Percentiles rank a stretch among this genome's conserved stretches.
Conservation (phyloP, 2,888 invertebrate species). For the Campoletis raptor region DNA sequence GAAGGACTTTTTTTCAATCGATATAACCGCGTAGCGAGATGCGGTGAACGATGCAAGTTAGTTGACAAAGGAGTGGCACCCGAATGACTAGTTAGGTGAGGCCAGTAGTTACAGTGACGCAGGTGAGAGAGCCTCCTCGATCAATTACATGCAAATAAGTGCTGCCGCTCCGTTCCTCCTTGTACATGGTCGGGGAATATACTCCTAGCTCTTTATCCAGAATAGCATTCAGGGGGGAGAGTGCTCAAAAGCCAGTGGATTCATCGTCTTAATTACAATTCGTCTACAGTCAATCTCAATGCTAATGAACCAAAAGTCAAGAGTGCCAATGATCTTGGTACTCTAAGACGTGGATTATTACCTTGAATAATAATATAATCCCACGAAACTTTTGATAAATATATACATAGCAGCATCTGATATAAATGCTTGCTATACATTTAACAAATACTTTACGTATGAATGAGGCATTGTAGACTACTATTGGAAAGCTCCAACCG, state of each 20-base stretch:
- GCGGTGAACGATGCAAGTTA: constrained; percentile 49
- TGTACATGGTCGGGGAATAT: constrained; percentile 50
- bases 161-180: constrained; percentile 66
- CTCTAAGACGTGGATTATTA: constrained; percentile 32
- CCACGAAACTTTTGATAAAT: not conserved
- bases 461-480: constrained; percentile 34
- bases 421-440: constrained; percentile 3
- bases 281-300: constrained; percentile 85
- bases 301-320: constrained; percentile 81
- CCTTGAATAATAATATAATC: not conserved
- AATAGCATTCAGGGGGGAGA: constrained; percentile 40
- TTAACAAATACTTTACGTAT: constrained; percentile 14
- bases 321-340: constrained; percentile 50
- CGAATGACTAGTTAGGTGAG: constrained; percentile 48
- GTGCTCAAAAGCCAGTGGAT: constrained; percentile 78
- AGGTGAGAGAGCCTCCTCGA: constrained; percentile 70
- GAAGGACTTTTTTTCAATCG: constrained; percentile 29
- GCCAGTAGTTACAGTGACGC: constrained; percentile 73
- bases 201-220: constrained; percentile 61
- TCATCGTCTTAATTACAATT: constrained; percentile 84
- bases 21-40: not conserved
- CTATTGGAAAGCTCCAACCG: constrained; percentile 36
- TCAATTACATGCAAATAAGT: constrained; percentile 83
- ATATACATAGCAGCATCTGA: not conserved
- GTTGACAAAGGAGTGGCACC: constrained; percentile 69